Conservation (phyloP, 2,113 vertebrate species). For the Panthera leo region DNA sequence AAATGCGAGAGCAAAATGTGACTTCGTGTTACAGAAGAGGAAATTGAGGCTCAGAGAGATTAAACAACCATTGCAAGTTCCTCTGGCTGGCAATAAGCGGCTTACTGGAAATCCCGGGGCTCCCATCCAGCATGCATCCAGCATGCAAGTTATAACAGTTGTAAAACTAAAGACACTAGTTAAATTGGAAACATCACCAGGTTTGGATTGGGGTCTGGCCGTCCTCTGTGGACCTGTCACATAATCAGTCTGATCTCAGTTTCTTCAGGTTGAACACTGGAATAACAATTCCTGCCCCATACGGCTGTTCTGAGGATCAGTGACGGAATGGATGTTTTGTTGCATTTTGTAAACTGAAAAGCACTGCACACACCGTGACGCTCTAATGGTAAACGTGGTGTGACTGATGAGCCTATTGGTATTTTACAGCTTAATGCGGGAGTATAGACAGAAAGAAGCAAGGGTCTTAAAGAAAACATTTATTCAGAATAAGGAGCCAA, state of each 20-base stretch:
- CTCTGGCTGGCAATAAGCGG: not conserved
- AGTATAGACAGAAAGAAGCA: not conserved
- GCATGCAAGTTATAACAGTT: rapidly evolving
- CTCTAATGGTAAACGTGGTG: not conserved
- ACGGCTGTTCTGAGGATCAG: not conserved
- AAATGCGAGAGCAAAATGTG: not conserved
- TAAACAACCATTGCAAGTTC: not conserved
- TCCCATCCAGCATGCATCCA: not conserved
- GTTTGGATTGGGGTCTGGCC: not conserved
- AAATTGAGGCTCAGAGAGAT: not conserved
- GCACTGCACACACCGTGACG: not conserved
- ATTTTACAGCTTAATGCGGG: not conserved
- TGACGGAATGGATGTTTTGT: not conserved
- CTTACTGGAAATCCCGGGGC: not conserved
- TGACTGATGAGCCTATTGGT: not conserved
- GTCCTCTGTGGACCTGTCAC: not conserved
- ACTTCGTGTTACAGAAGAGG: not conserved
- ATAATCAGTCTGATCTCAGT: not conserved
- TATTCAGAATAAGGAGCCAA: not conserved
- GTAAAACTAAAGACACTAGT: not conserved
- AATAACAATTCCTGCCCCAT: not conserved
- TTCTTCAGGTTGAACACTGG: not conserved
- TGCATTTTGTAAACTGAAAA: not conserved
- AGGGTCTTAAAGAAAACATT: not conserved
- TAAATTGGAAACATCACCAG: not conserved